Conservation (phyloP, 1,140 invertebrate genomes). For the Drosophila eugracilis region DNA sequence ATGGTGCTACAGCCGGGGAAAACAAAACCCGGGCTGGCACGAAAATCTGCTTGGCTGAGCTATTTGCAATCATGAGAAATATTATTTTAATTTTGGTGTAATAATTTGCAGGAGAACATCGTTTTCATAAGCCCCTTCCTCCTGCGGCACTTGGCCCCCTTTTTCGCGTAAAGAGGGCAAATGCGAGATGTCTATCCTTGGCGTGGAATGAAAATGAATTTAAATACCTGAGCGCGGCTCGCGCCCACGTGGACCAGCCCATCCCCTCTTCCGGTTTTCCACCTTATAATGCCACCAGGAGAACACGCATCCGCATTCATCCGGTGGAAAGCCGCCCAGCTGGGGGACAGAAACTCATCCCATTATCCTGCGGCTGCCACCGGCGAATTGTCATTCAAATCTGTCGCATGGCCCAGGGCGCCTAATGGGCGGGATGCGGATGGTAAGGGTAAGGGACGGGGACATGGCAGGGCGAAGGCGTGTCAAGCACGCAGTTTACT, state of each 20-base stretch:
- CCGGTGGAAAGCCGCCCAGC: slow-evolving; percentile 1
- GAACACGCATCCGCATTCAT: slow-evolving; percentile 44
- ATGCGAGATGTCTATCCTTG: slow-evolving; percentile 65
- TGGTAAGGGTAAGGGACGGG: too few relatives aligned
- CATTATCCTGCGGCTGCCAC: slow-evolving; percentile 30
- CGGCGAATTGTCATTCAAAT: slow-evolving; percentile 73
- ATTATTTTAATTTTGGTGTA: slow-evolving; percentile 77
- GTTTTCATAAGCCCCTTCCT: slow-evolving; percentile 42
- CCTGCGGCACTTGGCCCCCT: slow-evolving; percentile 8
- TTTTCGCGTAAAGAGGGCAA: slow-evolving; percentile 41
- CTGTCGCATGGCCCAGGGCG: slow-evolving; percentile 54
- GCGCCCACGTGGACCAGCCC: slow-evolving; percentile 15
- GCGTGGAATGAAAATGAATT: slow-evolving; percentile 70
- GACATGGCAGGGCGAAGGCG: slow-evolving; percentile 9
- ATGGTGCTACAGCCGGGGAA: slow-evolving; percentile 4
- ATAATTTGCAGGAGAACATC: slow-evolving; percentile 72
- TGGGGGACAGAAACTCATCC: slow-evolving; percentile 11
- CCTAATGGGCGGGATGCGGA: slow-evolving; percentile 14
- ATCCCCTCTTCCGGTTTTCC: slow-evolving; percentile 11
- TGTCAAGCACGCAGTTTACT: slow-evolving; percentile 58
- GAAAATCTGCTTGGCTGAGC: slow-evolving; percentile 60
- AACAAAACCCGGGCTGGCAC: slow-evolving; percentile 16
- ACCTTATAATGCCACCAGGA: slow-evolving; percentile 28
- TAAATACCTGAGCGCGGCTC: slow-evolving; percentile 63
- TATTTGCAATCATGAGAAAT: slow-evolving; percentile 79